Conservation (phyloP, 2,888 invertebrate species). For the Penaeus monodon region DNA sequence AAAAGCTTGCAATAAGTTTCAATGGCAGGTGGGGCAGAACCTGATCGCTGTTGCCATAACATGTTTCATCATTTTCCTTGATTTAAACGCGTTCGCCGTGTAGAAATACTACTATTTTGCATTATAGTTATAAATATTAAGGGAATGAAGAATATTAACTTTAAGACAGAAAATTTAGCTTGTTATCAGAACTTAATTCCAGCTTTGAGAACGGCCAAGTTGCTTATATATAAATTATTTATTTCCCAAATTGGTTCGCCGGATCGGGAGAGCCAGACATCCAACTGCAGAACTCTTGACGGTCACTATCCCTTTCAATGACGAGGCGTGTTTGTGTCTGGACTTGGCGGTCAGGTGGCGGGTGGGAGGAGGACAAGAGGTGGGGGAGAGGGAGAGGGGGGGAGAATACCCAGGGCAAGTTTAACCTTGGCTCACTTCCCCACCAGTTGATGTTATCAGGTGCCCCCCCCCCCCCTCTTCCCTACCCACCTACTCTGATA, state of each 20-base stretch:
- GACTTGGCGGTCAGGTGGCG: neutral
- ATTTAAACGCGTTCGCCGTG: too few relatives aligned
- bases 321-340: neutral
- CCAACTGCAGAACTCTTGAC: too few relatives aligned
- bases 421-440: conserved; percentile 19
- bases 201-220: too few relatives aligned
- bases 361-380: neutral
- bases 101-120: too few relatives aligned
- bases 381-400: neutral
- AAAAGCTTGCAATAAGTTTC: conserved; percentile 12
- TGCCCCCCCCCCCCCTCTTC: neutral
- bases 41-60: conserved; percentile 34
- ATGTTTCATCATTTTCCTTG: conserved; percentile 1
- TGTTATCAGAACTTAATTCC: too few relatives aligned
- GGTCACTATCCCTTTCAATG: conserved; percentile 20
- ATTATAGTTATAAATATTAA: neutral
- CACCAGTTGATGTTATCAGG: conserved; percentile 2
- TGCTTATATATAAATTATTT: too few relatives aligned
- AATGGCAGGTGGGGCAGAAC: conserved; percentile 49
- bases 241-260: too few relatives aligned
- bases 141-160: neutral
- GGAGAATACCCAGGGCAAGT: neutral
- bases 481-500: too few relatives aligned
- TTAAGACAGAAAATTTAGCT: neutral
- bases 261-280: too few relatives aligned